Base-by-base conservation (phyloP, 2,888 invertebrate genomes). In the Amitus sp. region DNA sequence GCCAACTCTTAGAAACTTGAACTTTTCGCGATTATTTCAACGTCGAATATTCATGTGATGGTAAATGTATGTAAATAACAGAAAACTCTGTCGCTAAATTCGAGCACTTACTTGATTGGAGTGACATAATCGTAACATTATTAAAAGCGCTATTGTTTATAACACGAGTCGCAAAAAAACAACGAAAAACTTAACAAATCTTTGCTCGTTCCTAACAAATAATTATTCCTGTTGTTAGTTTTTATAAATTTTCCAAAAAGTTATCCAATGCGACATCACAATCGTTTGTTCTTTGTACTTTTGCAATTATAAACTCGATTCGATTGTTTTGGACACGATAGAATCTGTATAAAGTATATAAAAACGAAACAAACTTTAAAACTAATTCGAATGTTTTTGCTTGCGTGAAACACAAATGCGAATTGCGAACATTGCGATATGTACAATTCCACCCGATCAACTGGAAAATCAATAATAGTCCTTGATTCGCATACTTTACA, bases 401-500 rank as follows among this genome's bases (percentile, higher is more conserved):
- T 30, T 2, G 6, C 2, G 30, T n/a, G 30, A 30, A 30, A 30
- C n/a, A 30, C 6, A 30, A 30, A 30, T 10, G 6, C 6, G n/a
- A 30, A 30, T 10, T 30, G 30, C 30, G 10, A 30, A 30, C 30
- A 52, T 17, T 48, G n/a, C 47, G 43, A 33, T 60, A 60, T 60
- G 13, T 54, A 54, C 50, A 58, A n/a, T 13, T 15, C 43, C 46
- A 54, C 54, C 40, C 40, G 19, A 9, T 23, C 20, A 28, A 13
- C 10, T 3, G 4, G 23, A 23, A 3, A 30, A 30, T 2, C 30
- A 30, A 10, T n/a, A n/a, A n/a, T 9, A 15, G 19, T 30, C 37
- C 28, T 47, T 33, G 48, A 34, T 33, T 9, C 27, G 54, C 48
- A 60, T 49, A 27, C 48, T 60, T 60, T 54, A 60, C 53, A 60